Conservation (phyloP, 2,113 vertebrate genomes). For the Pangasianodon hypophthalmus region DNA sequence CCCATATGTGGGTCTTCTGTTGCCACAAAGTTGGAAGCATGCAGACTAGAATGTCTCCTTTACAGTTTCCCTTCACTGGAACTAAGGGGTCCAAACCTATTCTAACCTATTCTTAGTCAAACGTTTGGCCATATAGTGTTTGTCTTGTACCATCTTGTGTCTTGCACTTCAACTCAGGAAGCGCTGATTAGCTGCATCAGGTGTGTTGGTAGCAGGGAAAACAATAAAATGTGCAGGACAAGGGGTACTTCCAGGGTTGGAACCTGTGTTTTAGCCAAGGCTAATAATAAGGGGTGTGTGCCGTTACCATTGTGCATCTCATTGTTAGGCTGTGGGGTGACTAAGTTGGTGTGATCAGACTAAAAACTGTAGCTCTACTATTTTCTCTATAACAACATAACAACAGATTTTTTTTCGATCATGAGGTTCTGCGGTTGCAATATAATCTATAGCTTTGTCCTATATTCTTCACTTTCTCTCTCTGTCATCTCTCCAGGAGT, state of each 20-base stretch:
- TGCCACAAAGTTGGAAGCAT: background rate
- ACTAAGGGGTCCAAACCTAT: background rate
- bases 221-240: background rate
- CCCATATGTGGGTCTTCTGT: background rate
- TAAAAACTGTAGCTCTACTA: background rate
- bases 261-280: background rate
- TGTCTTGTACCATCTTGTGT: background rate
- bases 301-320: background rate
- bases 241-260: background rate
- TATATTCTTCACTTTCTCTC: background rate
- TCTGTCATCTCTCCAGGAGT: conserved; percentile 76
- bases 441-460: background rate
- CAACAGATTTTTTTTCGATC: background rate
- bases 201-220: background rate
- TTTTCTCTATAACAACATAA: background rate
- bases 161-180: background rate
- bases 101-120: too few species aligned
- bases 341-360: background rate
- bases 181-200: background rate
- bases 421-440: background rate
- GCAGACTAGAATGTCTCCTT: background rate
- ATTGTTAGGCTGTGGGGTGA: background rate
- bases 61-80: background rate
- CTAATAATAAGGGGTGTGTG: background rate
- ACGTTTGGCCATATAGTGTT: background rate